A percentile compares a stretch with the other conserved stretches of the same genome.
Evolutionary conservation across 2,888 invertebrate species (phyloP).

Genomic region (Limnephilus marmoratus): DNA sequence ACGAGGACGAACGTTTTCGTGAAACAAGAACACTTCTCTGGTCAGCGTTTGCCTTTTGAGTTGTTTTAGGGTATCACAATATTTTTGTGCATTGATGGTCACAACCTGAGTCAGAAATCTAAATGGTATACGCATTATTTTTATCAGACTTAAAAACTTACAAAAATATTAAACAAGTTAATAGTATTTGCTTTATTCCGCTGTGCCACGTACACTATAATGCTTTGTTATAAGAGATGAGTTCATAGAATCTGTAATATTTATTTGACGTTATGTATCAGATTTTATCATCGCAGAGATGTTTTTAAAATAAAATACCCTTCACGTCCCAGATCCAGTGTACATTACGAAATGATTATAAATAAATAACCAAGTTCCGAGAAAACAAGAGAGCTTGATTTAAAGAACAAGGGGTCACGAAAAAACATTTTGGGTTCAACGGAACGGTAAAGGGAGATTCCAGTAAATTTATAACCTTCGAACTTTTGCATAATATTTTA

Average conservation of each 20-base stretch:
- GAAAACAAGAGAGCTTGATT: not conserved
- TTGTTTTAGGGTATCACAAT: too few relatives aligned
- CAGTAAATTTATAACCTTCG: not conserved
- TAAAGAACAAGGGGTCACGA: not conserved
- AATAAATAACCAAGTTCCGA: not conserved
- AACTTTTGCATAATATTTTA: not conserved
- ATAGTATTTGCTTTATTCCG: not conserved
- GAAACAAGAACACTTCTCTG: too few relatives aligned
- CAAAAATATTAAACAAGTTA: not conserved
- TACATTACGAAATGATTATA: not conserved
- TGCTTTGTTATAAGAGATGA: not conserved
- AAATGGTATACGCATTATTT: too few relatives aligned
- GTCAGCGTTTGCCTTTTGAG: too few relatives aligned
- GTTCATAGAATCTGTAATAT: not conserved
- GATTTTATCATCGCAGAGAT: not conserved
- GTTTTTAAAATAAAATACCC: not conserved
- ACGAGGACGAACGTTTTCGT: too few relatives aligned
- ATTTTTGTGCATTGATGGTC: too few relatives aligned
- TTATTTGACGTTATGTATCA: not conserved
- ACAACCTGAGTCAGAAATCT: too few relatives aligned
- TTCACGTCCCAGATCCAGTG: not conserved
- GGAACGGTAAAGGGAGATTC: not conserved
- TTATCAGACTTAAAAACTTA: too few relatives aligned
- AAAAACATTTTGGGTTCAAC: not conserved
- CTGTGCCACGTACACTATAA: not conserved